Percentiles rank a stretch among this genome's conserved stretches.
Evolutionary conservation across 2,888 invertebrate genomes (phyloP).

Genomic region (Lymantria monacha): DNA sequence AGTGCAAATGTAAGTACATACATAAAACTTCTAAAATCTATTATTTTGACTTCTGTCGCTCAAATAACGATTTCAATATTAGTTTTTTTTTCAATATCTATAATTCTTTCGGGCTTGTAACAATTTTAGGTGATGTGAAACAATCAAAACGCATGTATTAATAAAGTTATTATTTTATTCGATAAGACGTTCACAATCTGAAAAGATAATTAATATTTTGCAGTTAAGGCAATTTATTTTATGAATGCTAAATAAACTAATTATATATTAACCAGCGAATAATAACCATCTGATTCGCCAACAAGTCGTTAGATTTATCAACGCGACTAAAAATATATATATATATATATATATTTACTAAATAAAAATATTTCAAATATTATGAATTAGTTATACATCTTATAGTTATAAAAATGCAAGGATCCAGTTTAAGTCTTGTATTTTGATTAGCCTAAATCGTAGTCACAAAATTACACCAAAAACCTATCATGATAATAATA

Average conservation of each 20-base stretch:
- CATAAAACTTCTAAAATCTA: too few relatives aligned
- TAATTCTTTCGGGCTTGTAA: too few relatives aligned
- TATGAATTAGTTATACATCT: slow-evolving; percentile 47
- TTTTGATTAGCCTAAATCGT: slow-evolving; percentile 54
- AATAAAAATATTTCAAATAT: slow-evolving; percentile 51
- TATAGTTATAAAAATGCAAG: slow-evolving; percentile 58
- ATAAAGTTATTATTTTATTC: slow-evolving; percentile 70
- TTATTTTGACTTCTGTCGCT: too few relatives aligned
- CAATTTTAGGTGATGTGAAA: too few relatives aligned
- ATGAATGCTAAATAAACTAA: slow-evolving; percentile 75
- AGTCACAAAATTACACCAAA: slow-evolving; percentile 24
- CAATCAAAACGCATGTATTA: too few relatives aligned
- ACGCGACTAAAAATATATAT: slow-evolving; percentile 26
- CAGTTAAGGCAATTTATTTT: slow-evolving; percentile 73
- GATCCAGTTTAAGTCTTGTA: slow-evolving; percentile 57
- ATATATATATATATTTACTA: slow-evolving; percentile 41
- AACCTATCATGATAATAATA: slow-evolving; percentile 12
- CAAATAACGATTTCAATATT: too few relatives aligned
- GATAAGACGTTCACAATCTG: slow-evolving; percentile 77
- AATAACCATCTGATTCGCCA: slow-evolving; percentile 49
- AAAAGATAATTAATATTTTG: slow-evolving; percentile 68
- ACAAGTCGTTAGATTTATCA: slow-evolving; percentile 56
- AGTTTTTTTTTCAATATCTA: too few relatives aligned
- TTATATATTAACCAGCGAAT: slow-evolving; percentile 61
- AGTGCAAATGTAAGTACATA: too few relatives aligned